Evolutionary conservation across 2,113 vertebrate species (phyloP).

Genomic region (Athene noctua): DNA sequence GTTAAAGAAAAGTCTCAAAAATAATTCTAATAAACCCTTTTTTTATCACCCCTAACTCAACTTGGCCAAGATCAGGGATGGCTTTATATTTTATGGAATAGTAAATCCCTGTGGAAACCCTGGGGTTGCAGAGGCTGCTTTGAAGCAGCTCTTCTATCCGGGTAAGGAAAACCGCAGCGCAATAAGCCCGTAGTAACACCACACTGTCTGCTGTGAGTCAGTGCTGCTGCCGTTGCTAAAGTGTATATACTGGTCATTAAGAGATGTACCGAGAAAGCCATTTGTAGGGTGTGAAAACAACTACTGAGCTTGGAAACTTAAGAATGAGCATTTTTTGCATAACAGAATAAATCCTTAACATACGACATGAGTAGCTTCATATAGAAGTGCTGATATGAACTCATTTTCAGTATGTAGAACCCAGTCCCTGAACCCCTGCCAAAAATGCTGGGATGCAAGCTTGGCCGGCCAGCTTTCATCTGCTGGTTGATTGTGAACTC

Average conservation of each 20-base stretch:
- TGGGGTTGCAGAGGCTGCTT: neutral
- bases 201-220: neutral
- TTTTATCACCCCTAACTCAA: neutral
- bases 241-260: neutral
- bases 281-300: neutral
- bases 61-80: neutral
- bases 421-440: neutral
- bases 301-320: neutral
- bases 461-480: neutral
- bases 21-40: neutral
- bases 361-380: neutral
- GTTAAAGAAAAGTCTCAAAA: neutral
- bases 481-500: neutral
- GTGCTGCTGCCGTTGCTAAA: neutral
- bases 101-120: neutral
- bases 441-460: neutral
- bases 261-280: neutral
- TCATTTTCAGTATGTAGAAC: neutral
- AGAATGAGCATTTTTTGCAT: neutral
- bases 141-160: neutral
- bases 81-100: neutral
- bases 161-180: neutral
- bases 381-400: neutral
- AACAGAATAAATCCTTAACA: neutral
- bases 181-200: neutral